These are phyloP conservation scores for Rhinoraja longicauda DNA, from an alignment of 2,797 vertebrate species.

Conservation along the genomic window DNA sequence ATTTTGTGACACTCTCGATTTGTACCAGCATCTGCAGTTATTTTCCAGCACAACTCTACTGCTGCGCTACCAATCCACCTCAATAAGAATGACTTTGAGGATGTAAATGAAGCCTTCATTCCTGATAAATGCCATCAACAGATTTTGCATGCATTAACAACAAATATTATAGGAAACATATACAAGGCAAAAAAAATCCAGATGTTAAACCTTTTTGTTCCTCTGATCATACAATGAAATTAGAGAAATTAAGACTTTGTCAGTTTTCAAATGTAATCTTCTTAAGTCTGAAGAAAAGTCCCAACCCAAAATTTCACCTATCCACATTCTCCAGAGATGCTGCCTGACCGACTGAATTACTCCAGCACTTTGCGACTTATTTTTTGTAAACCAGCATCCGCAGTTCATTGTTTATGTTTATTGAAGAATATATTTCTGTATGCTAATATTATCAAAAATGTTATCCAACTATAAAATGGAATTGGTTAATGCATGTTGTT, in stretches of 20 bases:
- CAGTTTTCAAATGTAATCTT: neutral
- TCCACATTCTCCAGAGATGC: no score
- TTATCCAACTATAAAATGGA: neutral
- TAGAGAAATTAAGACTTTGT: neutral
- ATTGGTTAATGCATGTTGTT: neutral
- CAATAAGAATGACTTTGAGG: constrained; percentile 31
- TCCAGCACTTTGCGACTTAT: no score
- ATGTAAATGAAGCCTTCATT: constrained; percentile 47
- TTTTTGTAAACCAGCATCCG: no score
- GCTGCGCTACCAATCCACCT: no score
- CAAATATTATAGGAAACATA: neutral
- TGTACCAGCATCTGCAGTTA: no score
- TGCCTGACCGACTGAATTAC: no score
- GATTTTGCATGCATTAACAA: neutral
- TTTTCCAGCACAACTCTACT: no score
- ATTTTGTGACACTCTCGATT: no score
- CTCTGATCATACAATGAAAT: neutral
- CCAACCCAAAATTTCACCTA: no score
- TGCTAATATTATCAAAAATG: neutral
- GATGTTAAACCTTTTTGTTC: neutral
- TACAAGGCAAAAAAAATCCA: neutral
- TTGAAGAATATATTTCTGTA: neutral
- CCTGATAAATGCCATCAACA: constrained; percentile 45
- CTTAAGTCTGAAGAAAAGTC: neutral
- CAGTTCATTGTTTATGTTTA: neutral